Base-by-base conservation (phyloP, 2,113 vertebrate genomes). In the Nerophis lumbriciformis region DNA sequence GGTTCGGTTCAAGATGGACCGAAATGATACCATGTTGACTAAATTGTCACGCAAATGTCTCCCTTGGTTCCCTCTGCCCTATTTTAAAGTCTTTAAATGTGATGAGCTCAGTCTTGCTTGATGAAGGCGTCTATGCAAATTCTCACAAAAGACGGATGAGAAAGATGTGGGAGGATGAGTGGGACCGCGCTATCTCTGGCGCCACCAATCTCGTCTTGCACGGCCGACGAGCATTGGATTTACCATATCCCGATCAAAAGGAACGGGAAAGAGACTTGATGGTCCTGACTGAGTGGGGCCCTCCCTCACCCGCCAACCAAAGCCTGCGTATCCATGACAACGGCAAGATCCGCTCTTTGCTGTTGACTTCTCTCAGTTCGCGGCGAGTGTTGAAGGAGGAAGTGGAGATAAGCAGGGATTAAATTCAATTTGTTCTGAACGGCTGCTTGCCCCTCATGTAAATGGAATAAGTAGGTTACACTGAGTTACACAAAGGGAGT, bases 301-400 rank as follows among this genome's bases (percentile, higher is more conserved):
- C 59, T 13, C 13, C 65, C 78, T 82, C 59, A 63, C 71, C 39
- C 52, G 48, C 71, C 77, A 66, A 81, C 84, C 81, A 78, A 83
- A 83, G 70, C 75, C 77, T 68, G 63, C 0, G 86, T 89, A 88
- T 82, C 88, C 89, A 89, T 88, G 85, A 86, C 87, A 84, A 88
- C 83, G 14, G 68, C 28, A 74, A 83, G 79, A 85, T 76, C 73
- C 81, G 76, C 76, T 80, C 71, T 72, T 73, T 72, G 77, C 78
- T 82, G 70, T 77, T 81, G 85, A 82, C 81, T 83, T 73, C 60
- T 83, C 73, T 85, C 80, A 81, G 75, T 82, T 66, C 77, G 80
- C 4, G 28, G 76, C 50, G 68, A 78, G 79, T 75, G 78, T 69
- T 83, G 77, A 75, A 77, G 63, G 74, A 83, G 76, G 75, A 82